phyloP scores from a whole-genome alignment of 2,888 invertebrate genomes.

The Busseola fusca region DNA sequence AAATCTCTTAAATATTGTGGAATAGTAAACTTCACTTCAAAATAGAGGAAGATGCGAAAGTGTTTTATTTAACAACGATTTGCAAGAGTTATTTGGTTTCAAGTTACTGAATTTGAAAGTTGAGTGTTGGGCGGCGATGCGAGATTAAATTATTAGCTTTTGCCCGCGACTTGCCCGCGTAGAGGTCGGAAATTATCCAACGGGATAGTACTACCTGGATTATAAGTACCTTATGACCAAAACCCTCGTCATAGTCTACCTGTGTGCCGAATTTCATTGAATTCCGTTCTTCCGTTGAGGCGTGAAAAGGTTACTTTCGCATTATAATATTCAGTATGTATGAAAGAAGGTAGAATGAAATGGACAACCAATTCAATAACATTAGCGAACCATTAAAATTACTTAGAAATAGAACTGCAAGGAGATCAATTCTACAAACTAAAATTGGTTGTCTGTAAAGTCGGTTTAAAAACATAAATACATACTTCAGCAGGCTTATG shows the following conservation, averaged over 20 bases:
- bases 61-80: conserved; percentile 10
- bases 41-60: neutral
- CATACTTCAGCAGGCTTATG: too few relatives aligned
- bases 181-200: too few relatives aligned
- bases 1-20: conserved; percentile 1
- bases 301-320: neutral
- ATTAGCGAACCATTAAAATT: neutral
- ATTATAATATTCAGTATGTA: neutral
- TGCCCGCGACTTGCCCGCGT: neutral
- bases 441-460: too few relatives aligned
- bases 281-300: neutral
- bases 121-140: neutral
- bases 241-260: neutral
- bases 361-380: neutral
- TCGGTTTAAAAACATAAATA: too few relatives aligned
- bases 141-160: neutral
- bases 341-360: neutral
- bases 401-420: neutral
- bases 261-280: neutral
- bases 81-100: neutral
- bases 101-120: neutral
- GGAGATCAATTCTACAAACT: neutral
- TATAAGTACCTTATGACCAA: neutral
- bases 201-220: neutral
- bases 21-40: conserved; percentile 2